These are phyloP conservation scores for Caenorhabditis auriculariae DNA, from an alignment of 2,888 invertebrate species.

Conservation along the genomic window DNA sequence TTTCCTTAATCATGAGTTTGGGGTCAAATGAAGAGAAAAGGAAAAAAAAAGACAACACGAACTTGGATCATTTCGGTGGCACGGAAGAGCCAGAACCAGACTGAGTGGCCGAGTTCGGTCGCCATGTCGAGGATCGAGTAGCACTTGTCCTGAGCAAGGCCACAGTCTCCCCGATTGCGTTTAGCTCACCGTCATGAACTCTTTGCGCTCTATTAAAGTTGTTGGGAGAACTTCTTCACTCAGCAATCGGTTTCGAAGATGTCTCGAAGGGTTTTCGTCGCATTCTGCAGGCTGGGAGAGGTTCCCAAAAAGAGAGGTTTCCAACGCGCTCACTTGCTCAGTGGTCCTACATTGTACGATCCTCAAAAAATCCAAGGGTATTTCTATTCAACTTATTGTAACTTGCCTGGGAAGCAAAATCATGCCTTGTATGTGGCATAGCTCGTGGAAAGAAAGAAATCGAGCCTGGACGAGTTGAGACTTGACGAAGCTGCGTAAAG, in stretches of 20 bases:
- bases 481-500: conserved; percentile 38
- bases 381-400: not conserved
- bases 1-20: too few relatives aligned
- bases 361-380: conserved; percentile 9
- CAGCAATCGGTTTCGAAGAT: conserved; percentile 33
- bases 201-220: conserved; percentile 27
- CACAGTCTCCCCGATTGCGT: not conserved
- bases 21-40: too few relatives aligned
- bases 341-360: conserved; percentile 8
- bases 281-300: not conserved
- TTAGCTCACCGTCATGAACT: conserved; percentile 34
- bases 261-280: conserved; percentile 9
- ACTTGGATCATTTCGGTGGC: conserved; percentile 34
- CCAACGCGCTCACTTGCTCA: conserved; percentile 15
- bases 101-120: conserved; percentile 39
- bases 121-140: conserved; percentile 41
- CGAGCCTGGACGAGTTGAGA: conserved; percentile 39
- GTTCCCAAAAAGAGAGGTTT: conserved; percentile 28
- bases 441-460: conserved; percentile 31
- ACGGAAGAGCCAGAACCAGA: conserved; percentile 48
- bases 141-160: conserved; percentile 17
- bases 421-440: conserved; percentile 46
- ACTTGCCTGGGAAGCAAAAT: conserved; percentile 34
- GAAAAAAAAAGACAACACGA: too few relatives aligned
- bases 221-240: conserved; percentile 22